Percentiles rank a stretch among this genome's conserved stretches.
Evolutionary conservation across 30 jellyfish, hydroid and myxozoan species (phyloP).

Genomic region (Chrysaora quinquecirrha): DNA sequence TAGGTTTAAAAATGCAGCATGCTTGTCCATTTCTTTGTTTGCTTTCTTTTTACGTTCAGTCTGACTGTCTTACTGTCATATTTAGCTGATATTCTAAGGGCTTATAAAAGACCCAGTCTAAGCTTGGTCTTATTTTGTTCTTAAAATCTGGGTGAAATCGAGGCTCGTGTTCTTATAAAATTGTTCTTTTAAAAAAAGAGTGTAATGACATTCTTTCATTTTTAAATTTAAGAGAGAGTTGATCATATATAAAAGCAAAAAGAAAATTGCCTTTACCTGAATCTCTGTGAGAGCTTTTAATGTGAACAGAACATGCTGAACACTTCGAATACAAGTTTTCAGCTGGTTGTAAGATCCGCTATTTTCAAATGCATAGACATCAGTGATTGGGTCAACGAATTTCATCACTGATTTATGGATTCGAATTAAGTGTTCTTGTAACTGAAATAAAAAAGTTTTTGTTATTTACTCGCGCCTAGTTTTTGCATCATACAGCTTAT

Average conservation of each 20-base stretch:
- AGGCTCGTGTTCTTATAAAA: too few relatives aligned
- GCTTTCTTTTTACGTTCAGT: too few relatives aligned
- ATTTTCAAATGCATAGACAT: constrained; percentile 21
- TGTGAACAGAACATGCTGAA: constrained; percentile 32
- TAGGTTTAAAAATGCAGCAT: neutral
- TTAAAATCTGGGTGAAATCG: too few relatives aligned
- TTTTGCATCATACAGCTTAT: too few relatives aligned
- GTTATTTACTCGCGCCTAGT: too few relatives aligned
- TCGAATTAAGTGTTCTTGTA: constrained; percentile 54
- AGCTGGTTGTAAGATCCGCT: constrained; percentile 4
- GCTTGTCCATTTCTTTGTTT: too few relatives aligned
- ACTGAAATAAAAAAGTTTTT: constrained; percentile 22
- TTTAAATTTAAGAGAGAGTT: too few relatives aligned
- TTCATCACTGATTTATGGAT: constrained; percentile 19
- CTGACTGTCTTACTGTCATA: too few relatives aligned
- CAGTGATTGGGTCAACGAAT: constrained; percentile 27
- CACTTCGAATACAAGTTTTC: constrained; percentile 19
- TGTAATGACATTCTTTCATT: too few relatives aligned
- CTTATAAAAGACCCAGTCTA: neutral
- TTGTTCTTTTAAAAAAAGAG: too few relatives aligned
- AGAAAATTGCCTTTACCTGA: constrained; percentile 60
- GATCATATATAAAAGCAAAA: neutral
- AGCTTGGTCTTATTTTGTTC: neutral
- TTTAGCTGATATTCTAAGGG: too few relatives aligned
- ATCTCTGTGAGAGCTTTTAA: constrained; percentile 7